These are phyloP conservation scores for Todiramphus saurophagus DNA, from an alignment of 2,113 vertebrate genomes.

Conservation along the genomic window DNA sequence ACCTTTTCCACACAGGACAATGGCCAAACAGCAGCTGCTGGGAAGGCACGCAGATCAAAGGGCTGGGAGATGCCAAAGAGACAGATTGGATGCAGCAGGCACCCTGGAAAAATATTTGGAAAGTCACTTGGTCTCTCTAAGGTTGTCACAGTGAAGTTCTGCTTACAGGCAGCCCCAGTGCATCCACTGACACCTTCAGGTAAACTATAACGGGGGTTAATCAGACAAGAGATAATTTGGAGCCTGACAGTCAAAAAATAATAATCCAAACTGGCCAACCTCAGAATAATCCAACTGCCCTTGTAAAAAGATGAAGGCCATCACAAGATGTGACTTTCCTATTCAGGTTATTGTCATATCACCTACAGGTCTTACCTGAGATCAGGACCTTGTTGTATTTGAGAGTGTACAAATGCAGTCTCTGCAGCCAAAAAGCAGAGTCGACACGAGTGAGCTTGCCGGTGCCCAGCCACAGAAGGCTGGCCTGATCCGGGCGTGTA, in stretches of 20 bases:
- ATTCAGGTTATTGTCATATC: background rate
- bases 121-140: slow-evolving; percentile 8
- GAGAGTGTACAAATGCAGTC: background rate
- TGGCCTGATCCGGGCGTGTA: rapidly evolving
- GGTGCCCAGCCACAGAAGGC: background rate
- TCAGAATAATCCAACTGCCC: background rate
- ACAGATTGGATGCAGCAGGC: slow-evolving; percentile 35
- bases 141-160: slow-evolving; percentile 27
- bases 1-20: slow-evolving; percentile 20
- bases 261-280: background rate
- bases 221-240: background rate
- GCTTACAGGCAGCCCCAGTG: background rate
- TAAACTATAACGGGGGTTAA: background rate
- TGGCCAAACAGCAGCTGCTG: slow-evolving; percentile 9
- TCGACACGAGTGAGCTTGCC: background rate
- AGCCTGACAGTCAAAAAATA: background rate
- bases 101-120: slow-evolving; percentile 45
- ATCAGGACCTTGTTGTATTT: background rate
- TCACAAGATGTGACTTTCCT: background rate
- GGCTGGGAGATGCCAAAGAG: slow-evolving; percentile 23
- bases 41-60: background rate
- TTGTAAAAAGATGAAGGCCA: background rate
- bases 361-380: background rate
- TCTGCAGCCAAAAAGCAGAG: background rate
- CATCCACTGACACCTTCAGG: slow-evolving; percentile 8